These are phyloP conservation scores for Cepaea hortensis DNA, from an alignment of 2,888 invertebrate species.

Conservation along the genomic window DNA sequence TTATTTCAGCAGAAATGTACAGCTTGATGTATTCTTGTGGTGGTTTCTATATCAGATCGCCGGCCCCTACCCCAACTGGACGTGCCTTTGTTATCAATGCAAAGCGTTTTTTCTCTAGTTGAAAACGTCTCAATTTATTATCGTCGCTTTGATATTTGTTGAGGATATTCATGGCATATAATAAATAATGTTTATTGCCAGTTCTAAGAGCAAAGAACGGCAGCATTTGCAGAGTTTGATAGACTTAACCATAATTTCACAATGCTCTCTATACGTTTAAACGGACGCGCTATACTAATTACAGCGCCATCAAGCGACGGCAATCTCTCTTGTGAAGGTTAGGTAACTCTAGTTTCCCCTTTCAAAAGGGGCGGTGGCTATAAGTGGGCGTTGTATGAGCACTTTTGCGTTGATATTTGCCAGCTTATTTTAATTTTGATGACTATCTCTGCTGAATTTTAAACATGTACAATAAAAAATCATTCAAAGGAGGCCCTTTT, in stretches of 20 bases:
- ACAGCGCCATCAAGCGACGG: conserved; percentile 70
- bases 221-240: too few species aligned
- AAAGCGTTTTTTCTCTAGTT: not conserved
- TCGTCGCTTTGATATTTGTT: not conserved
- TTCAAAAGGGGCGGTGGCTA: conserved; percentile 51
- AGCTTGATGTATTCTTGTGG: not conserved
- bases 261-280: conserved; percentile 44
- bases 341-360: conserved; percentile 65
- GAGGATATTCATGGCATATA: not conserved
- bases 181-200: not conserved
- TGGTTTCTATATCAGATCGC: not conserved
- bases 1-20: not conserved
- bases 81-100: not conserved
- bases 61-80: not conserved
- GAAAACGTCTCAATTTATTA: not conserved
- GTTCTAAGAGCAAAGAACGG: too few species aligned
- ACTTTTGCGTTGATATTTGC: conserved; percentile 18
- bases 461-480: conserved; percentile 12
- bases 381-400: conserved; percentile 9
- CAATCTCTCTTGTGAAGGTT: conserved; percentile 63
- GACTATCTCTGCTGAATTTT: conserved; percentile 35
- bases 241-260: not conserved
- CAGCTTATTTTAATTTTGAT: conserved; percentile 13
- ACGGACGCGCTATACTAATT: conserved; percentile 64
- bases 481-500: conserved; percentile 19